phyloP scores from a whole-genome alignment of 2,113 vertebrate species.

The Megaceryle torquata region DNA sequence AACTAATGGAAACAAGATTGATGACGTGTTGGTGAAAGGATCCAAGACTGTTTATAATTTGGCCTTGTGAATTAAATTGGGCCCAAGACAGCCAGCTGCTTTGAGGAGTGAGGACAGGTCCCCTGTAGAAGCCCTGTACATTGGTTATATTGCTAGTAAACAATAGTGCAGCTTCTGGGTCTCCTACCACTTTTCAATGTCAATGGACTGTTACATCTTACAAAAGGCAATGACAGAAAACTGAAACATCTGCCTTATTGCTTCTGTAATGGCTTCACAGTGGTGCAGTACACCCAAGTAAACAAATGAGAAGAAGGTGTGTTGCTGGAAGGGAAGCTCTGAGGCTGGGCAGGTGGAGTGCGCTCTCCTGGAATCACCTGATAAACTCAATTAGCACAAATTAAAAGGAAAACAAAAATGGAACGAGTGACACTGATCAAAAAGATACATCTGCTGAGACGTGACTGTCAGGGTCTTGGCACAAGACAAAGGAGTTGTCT shows the following conservation, averaged over 20 bases:
- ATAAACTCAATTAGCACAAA: not conserved
- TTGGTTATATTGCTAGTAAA: not conserved
- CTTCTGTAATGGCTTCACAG: conserved; percentile 3
- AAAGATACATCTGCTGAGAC: not conserved
- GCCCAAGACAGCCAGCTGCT: not conserved
- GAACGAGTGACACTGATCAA: not conserved
- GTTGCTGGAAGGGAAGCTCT: not conserved
- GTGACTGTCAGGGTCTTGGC: not conserved
- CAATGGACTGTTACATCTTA: not conserved
- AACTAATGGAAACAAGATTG: not conserved
- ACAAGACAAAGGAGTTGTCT: not conserved
- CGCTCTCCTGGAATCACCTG: not conserved
- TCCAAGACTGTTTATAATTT: conserved; percentile 7
- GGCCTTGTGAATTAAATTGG: conserved; percentile 8
- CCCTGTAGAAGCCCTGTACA: not conserved
- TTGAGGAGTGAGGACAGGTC: not conserved
- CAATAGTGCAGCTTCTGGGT: not conserved
- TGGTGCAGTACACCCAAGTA: not conserved
- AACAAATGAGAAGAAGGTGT: not conserved
- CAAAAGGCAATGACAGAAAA: not conserved
- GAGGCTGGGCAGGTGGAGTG: not conserved
- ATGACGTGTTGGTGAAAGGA: conserved; percentile 13
- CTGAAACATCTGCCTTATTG: not conserved
- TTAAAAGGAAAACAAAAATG: not conserved
- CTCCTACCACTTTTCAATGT: not conserved